These are phyloP conservation scores for Ranitomeya variabilis DNA, from an alignment of 2,113 vertebrate species.

Conservation along the genomic window DNA sequence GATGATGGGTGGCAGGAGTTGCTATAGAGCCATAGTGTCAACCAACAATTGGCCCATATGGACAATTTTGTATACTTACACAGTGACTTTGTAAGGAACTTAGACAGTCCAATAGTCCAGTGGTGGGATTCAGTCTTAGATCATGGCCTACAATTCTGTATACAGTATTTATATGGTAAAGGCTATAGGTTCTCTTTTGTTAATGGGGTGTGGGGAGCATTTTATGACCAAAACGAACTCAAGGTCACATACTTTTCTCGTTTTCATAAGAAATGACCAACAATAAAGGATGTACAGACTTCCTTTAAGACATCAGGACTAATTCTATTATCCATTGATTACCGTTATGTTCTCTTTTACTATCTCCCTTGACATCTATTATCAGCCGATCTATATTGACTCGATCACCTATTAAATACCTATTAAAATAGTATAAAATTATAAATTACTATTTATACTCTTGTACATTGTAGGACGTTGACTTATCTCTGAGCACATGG, in stretches of 20 bases:
- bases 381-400: not conserved
- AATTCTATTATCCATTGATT: slow-evolving; percentile 6
- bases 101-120: not conserved
- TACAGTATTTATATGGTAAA: not conserved
- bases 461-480: not conserved
- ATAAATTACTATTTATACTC: not conserved
- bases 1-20: not conserved
- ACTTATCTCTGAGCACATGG: not conserved
- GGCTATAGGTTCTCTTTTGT: not conserved
- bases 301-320: slow-evolving; percentile 4
- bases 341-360: not conserved
- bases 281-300: not conserved
- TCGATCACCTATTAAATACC: not conserved
- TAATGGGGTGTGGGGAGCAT: not conserved
- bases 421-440: slow-evolving; percentile 8
- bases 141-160: not conserved
- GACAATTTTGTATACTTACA: not conserved
- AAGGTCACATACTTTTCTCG: not conserved
- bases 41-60: not conserved
- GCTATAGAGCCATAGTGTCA: not conserved
- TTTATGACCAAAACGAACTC: not conserved
- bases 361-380: slow-evolving; percentile 4
- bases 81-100: not conserved
- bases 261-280: not conserved
- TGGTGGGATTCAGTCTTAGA: not conserved